Evolutionary conservation across 2,888 invertebrate species (phyloP).

Genomic region (Tethea ocularis): DNA sequence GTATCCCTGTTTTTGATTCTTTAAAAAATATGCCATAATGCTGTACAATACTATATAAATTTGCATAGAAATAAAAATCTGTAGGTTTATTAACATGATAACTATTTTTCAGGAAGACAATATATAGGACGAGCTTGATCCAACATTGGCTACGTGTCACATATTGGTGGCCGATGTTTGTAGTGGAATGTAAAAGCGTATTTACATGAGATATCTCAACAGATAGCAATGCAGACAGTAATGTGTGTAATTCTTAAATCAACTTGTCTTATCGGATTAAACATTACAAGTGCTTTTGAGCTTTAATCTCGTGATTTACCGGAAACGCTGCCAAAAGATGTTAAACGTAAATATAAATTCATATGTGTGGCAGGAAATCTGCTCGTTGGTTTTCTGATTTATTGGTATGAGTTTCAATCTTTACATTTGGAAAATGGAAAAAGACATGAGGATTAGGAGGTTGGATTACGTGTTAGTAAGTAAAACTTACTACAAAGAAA

Average conservation of each 20-base stretch:
- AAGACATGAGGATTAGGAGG: no score
- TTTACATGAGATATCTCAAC: slow-evolving; percentile 35
- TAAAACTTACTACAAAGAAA: no score
- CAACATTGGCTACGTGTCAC: slow-evolving; percentile 30
- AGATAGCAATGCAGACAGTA: slow-evolving; percentile 37
- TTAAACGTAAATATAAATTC: slow-evolving; percentile 21
- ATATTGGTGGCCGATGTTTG: slow-evolving; percentile 28
- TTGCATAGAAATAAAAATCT: no score
- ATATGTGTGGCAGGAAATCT: not conserved
- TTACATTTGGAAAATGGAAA: not conserved
- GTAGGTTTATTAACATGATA: not conserved
- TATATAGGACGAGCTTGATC: slow-evolving; percentile 7
- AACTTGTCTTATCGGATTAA: slow-evolving; percentile 32
- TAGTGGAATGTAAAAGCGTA: slow-evolving; percentile 35
- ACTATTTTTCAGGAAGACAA: not conserved
- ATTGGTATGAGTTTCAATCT: not conserved
- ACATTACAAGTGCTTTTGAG: slow-evolving; percentile 29
- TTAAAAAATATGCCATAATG: no score
- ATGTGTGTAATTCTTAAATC: slow-evolving; percentile 39
- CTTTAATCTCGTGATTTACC: slow-evolving; percentile 26
- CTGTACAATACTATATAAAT: no score
- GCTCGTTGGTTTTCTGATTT: not conserved
- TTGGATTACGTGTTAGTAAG: no score
- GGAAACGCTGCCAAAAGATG: slow-evolving; percentile 25
- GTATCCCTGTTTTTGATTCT: no score